These are phyloP conservation scores for Drosophila subquinaria DNA, from an alignment of 2,888 invertebrate species.

Conservation along the genomic window DNA sequence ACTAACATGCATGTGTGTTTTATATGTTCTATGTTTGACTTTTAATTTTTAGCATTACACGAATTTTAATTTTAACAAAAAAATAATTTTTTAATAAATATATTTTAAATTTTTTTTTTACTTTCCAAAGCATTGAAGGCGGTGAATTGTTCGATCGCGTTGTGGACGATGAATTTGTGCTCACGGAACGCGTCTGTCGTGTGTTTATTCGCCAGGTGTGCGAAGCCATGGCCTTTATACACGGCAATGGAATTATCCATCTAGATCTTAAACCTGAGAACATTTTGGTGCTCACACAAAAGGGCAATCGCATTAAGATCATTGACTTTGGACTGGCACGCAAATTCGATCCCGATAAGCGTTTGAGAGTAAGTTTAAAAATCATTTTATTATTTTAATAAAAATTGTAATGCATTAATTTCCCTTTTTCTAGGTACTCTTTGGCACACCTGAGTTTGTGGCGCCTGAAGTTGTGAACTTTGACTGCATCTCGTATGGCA, in stretches of 20 bases:
- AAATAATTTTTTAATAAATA: conserved; percentile 6
- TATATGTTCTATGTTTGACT: conserved; percentile 12
- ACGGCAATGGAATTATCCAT: conserved; percentile 97
- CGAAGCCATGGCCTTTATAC: conserved; percentile 99
- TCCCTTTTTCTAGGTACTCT: conserved; percentile 88
- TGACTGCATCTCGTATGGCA: conserved; percentile 97
- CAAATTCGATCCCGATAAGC: conserved; percentile 95
- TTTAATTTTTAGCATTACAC: conserved; percentile 2
- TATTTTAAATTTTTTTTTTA: conserved; percentile 3
- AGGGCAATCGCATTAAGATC: conserved; percentile 99
- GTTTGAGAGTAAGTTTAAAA: conserved; percentile 88
- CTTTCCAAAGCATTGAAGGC: conserved; percentile 93
- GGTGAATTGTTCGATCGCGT: conserved; percentile 99
- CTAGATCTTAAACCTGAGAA: conserved; percentile 99
- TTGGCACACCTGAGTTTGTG: conserved; percentile 99
- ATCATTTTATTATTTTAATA: too few species aligned
- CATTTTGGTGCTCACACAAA: conserved; percentile 97
- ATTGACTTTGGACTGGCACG: conserved; percentile 99
- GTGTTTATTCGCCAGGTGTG: conserved; percentile 99
- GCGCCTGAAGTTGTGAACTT: conserved; percentile 99
- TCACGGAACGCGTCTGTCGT: conserved; percentile 98
- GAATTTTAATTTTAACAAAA: too few species aligned
- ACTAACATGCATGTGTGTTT: conserved; percentile 18
- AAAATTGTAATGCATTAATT: neutral
- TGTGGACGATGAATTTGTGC: conserved; percentile 98